Base-by-base conservation (phyloP, 2,888 invertebrate genomes). In the Rhagonycha lutea region DNA sequence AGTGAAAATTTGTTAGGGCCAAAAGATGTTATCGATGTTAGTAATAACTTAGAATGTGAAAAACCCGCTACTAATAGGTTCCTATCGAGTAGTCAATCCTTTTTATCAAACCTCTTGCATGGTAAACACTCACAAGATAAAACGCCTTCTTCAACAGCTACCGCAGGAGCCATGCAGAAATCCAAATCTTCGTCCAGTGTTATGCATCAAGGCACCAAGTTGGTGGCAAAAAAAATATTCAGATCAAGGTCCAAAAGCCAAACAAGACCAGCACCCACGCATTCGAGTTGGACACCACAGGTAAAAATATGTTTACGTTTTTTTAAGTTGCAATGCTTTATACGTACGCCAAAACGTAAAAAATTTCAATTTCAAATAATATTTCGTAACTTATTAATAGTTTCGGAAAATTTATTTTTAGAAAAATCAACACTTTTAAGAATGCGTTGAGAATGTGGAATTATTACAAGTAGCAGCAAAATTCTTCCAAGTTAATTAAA, bases 151-250 rank as follows among this genome's bases (percentile, higher is more conserved):
- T 80, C 86, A 80, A 80, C 84, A 82, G 83, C 84, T 78, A 83
- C 83, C 78, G 82, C 84, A 84, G 88, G 92, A 89, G 88, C 88
- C 87, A 96, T 96, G 96, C 95, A 96, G 92, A 96, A 96, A 90
- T 96, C 95, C 84, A 95, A 96, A 88, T 95, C 95, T 28, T 94
- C 95, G 82, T 94, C 95, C 86, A 95, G 94, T 89, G 95, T 96
- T 86, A 94, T 95, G 86, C 94, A 95, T 83, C 91, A 91, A 83
- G 90, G 91, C 68, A 90, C 91, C 82, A 87, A 90, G 86, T 92
- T 94, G 87, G 94, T 96, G 83, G 92, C 95, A 85, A 95, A 94
- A 89, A 94, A 94, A 87, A 93, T 96, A 85, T 96, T 95, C 93
- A 92, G 94, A 85, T 93, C 94, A 81, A 90, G 96, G 84, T 95